Conservation (phyloP, 2,797 vertebrate species). For the Sarcophilus harrisii region DNA sequence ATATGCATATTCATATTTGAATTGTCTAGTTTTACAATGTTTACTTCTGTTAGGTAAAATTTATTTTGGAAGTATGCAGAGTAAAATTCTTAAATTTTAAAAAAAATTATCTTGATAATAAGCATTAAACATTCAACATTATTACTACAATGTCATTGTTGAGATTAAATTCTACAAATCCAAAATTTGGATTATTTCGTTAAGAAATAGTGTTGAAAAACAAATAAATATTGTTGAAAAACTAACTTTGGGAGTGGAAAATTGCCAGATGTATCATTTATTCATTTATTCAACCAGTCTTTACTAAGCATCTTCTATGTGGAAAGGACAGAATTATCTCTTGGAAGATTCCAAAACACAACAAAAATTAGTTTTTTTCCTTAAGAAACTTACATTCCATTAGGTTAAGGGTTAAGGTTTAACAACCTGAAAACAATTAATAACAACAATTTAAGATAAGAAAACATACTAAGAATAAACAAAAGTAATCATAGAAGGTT, state of each 20-base stretch:
- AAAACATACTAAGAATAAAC: neutral
- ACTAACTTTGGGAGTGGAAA: neutral
- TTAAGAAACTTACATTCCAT: neutral
- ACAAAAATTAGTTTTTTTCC: neutral
- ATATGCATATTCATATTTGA: neutral
- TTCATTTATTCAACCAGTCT: neutral
- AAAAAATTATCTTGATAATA: neutral
- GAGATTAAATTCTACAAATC: neutral
- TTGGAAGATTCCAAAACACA: neutral
- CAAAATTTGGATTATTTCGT: no score
- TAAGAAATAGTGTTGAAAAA: no score
- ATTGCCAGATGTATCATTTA: neutral
- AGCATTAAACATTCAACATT: neutral
- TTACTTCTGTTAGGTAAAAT: neutral
- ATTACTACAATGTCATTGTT: neutral
- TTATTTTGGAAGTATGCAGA: neutral
- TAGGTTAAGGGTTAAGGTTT: neutral
- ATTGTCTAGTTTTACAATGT: neutral
- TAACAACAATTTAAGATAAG: neutral
- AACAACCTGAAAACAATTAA: neutral
- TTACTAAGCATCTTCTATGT: neutral
- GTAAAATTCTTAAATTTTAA: neutral
- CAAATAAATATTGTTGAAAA: no score
- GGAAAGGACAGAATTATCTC: neutral
- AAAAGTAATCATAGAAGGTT: neutral